These are phyloP conservation scores for Toxonevra muliebris DNA, from an alignment of 2,888 invertebrate genomes.

Conservation along the genomic window DNA sequence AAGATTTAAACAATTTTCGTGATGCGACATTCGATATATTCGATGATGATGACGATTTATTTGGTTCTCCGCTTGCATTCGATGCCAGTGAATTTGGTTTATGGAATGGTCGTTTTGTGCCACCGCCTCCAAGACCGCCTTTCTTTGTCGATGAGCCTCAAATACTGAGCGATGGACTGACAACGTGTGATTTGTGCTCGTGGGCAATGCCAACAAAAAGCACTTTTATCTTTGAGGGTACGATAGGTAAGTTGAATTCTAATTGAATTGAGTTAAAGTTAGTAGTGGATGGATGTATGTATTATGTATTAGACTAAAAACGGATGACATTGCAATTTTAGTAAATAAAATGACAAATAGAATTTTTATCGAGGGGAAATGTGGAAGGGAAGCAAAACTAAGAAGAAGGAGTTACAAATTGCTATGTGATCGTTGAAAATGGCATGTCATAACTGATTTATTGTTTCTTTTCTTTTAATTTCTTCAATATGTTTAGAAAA, in stretches of 20 bases:
- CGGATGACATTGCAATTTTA: not conserved
- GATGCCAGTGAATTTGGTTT: slow-evolving; percentile 65
- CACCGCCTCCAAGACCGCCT: slow-evolving; percentile 74
- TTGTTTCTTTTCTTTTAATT: slow-evolving; percentile 14
- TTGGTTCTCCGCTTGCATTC: slow-evolving; percentile 64
- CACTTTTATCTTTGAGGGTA: slow-evolving; percentile 69
- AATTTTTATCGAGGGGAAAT: too few species aligned
- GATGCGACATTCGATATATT: slow-evolving; percentile 62
- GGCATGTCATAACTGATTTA: slow-evolving; percentile 34
- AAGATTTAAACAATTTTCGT: slow-evolving; percentile 58
- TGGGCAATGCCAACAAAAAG: slow-evolving; percentile 74
- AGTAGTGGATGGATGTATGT: not conserved
- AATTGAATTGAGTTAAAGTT: not conserved
- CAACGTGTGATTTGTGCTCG: slow-evolving; percentile 78
- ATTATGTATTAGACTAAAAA: not conserved
- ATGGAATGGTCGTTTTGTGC: slow-evolving; percentile 69
- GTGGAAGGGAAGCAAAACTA: too few species aligned
- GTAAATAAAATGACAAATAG: not conserved
- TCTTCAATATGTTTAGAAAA: slow-evolving; percentile 57
- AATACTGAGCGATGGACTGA: slow-evolving; percentile 72
- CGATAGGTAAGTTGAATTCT: slow-evolving; percentile 67
- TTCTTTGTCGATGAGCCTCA: slow-evolving; percentile 72
- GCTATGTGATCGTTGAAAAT: slow-evolving; percentile 20
- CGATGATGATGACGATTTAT: slow-evolving; percentile 63
- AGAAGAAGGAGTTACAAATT: too few species aligned